Conservation (phyloP, 2,888 invertebrate genomes). For the Diloba caeruleocephala region DNA sequence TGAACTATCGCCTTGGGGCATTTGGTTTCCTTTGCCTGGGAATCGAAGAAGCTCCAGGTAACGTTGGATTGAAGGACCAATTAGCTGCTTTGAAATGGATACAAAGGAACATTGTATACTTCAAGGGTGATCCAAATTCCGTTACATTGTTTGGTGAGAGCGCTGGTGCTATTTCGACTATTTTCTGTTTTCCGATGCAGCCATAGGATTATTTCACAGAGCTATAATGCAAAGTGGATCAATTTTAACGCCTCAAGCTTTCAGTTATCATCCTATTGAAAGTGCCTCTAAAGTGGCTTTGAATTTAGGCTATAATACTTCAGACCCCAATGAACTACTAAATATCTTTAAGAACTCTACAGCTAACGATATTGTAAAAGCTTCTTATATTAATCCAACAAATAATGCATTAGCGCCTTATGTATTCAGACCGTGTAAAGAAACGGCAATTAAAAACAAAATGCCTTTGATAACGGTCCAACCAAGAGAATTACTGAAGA, state of each 20-base stretch:
- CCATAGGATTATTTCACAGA: constrained; percentile 63
- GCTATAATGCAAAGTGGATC: constrained; percentile 67
- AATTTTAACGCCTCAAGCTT: constrained; percentile 52
- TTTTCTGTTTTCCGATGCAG: constrained; percentile 59
- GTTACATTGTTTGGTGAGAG: constrained; percentile 72
- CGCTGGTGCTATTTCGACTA: constrained; percentile 62
- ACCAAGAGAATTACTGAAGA: constrained; percentile 51
- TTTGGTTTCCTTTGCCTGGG: constrained; percentile 70
- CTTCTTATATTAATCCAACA: constrained; percentile 41
- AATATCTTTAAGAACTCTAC: constrained; percentile 56
- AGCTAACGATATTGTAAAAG: constrained; percentile 53
- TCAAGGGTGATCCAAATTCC: constrained; percentile 68
- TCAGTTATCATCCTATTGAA: constrained; percentile 51
- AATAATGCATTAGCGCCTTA: constrained; percentile 51
- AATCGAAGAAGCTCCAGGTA: constrained; percentile 65
- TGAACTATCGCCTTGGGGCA: constrained; percentile 69
- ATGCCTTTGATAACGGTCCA: constrained; percentile 47
- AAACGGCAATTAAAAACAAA: constrained; percentile 29
- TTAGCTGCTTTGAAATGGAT: constrained; percentile 71
- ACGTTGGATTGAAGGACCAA: constrained; percentile 70
- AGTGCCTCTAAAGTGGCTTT: constrained; percentile 52
- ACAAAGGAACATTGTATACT: constrained; percentile 63
- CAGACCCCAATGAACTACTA: constrained; percentile 56
- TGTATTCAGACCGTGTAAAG: constrained; percentile 58
- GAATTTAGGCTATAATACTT: constrained; percentile 55